Base-by-base conservation (phyloP, 30 jellyfish, hydroid and myxozoan species). In the Chrysaora quinquecirrha region DNA sequence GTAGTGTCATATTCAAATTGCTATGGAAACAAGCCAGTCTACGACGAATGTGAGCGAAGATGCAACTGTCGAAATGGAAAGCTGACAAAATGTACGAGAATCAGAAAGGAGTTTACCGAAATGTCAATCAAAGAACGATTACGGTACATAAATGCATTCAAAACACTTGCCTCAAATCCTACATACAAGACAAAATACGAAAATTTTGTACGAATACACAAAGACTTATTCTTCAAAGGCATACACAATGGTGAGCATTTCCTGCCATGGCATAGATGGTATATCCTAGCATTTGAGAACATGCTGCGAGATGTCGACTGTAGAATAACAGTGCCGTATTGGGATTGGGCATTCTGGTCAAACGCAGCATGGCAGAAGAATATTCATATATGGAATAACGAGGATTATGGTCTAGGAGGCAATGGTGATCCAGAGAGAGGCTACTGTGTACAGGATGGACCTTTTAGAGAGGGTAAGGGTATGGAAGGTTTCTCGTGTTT, bases 251-350 rank as follows among this genome's bases (percentile, higher is more conserved):
- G 50, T 21, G 47, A 54, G 16, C 78, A 75, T 43, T 89, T 89
- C 43, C 78, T 89, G 12, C 97, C 97, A 24, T 89, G 97, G 97
- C 97, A 89, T 76, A 89, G 97, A 7, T 89, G 98, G 97, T 87
- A 93, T 60, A 1, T 93, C 22, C 68, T 93, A 29, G 75, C 69
- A 33, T 80, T 56, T 61, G 98, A 93, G 76, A 93, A 87, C 78
- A 48, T 87, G 67, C 84, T 93, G 1, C 96, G 94, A 31, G 76
- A 61, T 32, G 67, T 93, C 28, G 98, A 93, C 66, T 93, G 97
- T 63, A 83, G 96, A 52, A 56, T 93, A 1, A 87, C 97, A 3
- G 68, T 93, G 14, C 97, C 98, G 0, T 95, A 88, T 34, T 93
- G 98, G 98, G 96, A 80, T 54, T 93, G 98, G 98, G 96, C 96